Percentiles rank a stretch among this genome's conserved stretches.
Conservation (phyloP, 2,797 vertebrate genomes). For the Gephyroberyx darwinii region DNA sequence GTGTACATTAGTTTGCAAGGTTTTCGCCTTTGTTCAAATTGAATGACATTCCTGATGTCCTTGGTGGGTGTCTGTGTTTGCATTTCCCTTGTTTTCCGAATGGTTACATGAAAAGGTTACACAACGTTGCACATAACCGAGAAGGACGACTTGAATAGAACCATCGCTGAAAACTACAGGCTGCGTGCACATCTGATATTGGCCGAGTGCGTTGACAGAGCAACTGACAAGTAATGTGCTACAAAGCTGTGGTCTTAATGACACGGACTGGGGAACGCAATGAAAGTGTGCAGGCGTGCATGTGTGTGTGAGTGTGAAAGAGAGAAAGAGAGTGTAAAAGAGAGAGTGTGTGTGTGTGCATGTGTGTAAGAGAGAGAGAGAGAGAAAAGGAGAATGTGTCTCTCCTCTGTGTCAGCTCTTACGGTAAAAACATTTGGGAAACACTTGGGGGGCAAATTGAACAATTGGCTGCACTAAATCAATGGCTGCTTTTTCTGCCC, state of each 20-base stretch:
- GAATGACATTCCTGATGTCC: slow-evolving; percentile 67
- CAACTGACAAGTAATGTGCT: not conserved
- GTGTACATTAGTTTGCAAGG: slow-evolving; percentile 37
- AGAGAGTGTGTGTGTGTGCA: not conserved
- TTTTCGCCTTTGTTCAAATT: slow-evolving; percentile 50
- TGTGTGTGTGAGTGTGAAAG: not conserved
- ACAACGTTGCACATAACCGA: slow-evolving; percentile 8
- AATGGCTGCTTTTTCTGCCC: slow-evolving; percentile 54
- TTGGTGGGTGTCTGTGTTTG: slow-evolving; percentile 65
- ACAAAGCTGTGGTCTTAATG: slow-evolving; percentile 11
- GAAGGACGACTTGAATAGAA: not conserved
- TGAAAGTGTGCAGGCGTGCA: slow-evolving; percentile 1
- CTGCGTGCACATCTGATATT: not conserved
- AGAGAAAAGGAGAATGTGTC: not conserved
- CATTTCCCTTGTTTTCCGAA: slow-evolving; percentile 43
- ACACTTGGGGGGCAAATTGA: slow-evolving; percentile 30
- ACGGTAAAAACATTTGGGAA: slow-evolving; percentile 27
- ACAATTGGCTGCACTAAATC: slow-evolving; percentile 26
- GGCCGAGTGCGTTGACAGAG: not conserved
- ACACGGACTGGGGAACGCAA: slow-evolving; percentile 17
- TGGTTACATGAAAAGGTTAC: slow-evolving; percentile 32
- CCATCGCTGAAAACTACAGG: not conserved
- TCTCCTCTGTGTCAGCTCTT: slow-evolving; percentile 4
- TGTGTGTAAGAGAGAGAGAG: not conserved
- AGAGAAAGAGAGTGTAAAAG: not conserved